phyloP scores from a whole-genome alignment of 2,797 vertebrate species.

The Argya squamiceps region DNA sequence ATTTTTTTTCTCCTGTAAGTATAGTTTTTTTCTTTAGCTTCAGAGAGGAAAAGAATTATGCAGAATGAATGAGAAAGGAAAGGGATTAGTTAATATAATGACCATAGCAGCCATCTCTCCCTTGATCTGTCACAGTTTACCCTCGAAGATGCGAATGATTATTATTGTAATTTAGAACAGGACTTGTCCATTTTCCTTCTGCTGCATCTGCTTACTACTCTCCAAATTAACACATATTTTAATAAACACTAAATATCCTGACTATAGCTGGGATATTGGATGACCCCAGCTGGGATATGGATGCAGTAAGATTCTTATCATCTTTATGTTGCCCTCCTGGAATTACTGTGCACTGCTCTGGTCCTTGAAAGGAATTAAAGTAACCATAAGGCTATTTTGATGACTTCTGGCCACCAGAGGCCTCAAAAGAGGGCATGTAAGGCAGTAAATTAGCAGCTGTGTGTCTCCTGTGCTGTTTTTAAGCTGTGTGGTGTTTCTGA shows the following conservation, averaged over 20 bases:
- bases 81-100: conserved; percentile 24
- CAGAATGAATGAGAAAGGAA: conserved; percentile 21
- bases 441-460: not conserved
- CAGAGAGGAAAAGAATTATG: conserved; percentile 6
- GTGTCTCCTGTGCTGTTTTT: not conserved
- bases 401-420: not conserved
- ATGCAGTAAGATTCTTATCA: not conserved
- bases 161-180: not conserved
- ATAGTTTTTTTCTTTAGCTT: not conserved
- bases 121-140: not conserved
- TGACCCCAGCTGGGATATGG: not conserved
- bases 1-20: conserved; percentile 1
- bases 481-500: not conserved
- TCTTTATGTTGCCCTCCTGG: not conserved
- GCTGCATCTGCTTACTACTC: not conserved
- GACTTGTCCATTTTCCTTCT: not conserved
- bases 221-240: not conserved
- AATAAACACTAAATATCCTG: not conserved
- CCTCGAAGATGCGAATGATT: not conserved
- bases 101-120: conserved; percentile 26
- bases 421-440: not conserved
- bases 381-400: not conserved
- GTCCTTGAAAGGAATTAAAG: not conserved
- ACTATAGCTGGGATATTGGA: not conserved
- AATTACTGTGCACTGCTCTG: not conserved